Evolutionary conservation across 1,140 invertebrate species (phyloP).

Genomic region (Drosophila watanabei): DNA sequence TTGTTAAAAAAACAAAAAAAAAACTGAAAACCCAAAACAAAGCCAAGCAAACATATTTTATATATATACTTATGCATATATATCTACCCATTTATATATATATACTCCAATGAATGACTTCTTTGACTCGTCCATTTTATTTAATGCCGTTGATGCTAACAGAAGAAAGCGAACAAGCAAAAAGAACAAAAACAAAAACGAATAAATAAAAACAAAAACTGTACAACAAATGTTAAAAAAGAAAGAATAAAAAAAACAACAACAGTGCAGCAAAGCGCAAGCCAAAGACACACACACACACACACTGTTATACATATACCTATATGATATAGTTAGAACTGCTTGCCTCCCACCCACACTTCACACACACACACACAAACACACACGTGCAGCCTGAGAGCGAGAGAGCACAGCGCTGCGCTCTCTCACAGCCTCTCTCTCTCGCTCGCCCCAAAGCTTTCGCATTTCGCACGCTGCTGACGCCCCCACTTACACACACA

Average conservation of each 20-base stretch:
- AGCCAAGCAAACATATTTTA: slow-evolving; percentile 46
- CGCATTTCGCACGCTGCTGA: slow-evolving; percentile 39
- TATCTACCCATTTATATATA: slow-evolving; percentile 54
- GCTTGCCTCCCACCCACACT: slow-evolving; percentile 1
- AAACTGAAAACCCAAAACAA: slow-evolving; percentile 11
- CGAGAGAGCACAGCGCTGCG: slow-evolving; percentile 33
- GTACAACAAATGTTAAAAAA: slow-evolving; percentile 46
- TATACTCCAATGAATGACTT: slow-evolving; percentile 84
- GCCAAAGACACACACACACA: slow-evolving; percentile 33
- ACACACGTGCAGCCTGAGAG: slow-evolving; percentile 19
- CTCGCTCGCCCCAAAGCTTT: slow-evolving; percentile 24
- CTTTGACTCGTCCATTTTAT: slow-evolving; percentile 86
- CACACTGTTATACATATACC: slow-evolving; percentile 24
- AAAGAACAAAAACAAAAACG: slow-evolving; percentile 21
- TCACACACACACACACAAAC: slow-evolving; percentile 3
- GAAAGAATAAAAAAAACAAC: slow-evolving; percentile 26
- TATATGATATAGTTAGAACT: slow-evolving; percentile 19
- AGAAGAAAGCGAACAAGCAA: slow-evolving; percentile 75
- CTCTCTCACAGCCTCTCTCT: slow-evolving; percentile 25
- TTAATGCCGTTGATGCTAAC: slow-evolving; percentile 85
- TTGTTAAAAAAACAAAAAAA: slow-evolving; percentile 2
- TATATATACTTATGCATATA: slow-evolving; percentile 67
- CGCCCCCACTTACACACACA: slow-evolving; percentile 3
- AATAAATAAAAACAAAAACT: slow-evolving; percentile 49
- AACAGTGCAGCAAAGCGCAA: slow-evolving; percentile 58